Evolutionary conservation across 2,113 vertebrate genomes (phyloP).

Genomic region (Acinonyx jubatus): DNA sequence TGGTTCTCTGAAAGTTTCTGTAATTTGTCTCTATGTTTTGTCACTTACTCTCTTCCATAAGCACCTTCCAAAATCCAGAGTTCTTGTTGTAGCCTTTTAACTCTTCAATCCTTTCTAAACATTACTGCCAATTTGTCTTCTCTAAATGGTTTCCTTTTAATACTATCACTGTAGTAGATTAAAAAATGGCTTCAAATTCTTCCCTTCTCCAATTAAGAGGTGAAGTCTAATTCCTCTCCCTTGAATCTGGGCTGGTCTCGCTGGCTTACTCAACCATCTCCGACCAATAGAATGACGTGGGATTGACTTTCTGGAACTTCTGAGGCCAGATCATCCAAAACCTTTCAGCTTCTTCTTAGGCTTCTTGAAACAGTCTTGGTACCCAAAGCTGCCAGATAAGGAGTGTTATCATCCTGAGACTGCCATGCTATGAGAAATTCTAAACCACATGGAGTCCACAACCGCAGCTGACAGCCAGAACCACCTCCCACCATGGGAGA

Average conservation of each 20-base stretch:
- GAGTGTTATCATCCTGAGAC: neutral
- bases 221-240: neutral
- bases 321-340: neutral
- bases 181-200: neutral
- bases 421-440: neutral
- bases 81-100: neutral
- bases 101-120: neutral
- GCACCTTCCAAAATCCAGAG: neutral
- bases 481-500: neutral
- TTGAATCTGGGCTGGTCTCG: neutral
- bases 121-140: neutral
- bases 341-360: neutral
- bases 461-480: neutral
- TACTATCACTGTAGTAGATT: neutral
- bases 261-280: neutral
- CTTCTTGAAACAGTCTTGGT: neutral
- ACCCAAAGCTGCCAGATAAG: neutral
- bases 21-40: neutral
- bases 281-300: neutral
- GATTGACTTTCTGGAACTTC: neutral
- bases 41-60: neutral
- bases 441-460: neutral
- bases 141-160: neutral
- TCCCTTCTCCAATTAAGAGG: neutral
- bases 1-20: neutral